Conservation (phyloP, 2,797 vertebrate genomes). For the Xyrichtys novacula region DNA sequence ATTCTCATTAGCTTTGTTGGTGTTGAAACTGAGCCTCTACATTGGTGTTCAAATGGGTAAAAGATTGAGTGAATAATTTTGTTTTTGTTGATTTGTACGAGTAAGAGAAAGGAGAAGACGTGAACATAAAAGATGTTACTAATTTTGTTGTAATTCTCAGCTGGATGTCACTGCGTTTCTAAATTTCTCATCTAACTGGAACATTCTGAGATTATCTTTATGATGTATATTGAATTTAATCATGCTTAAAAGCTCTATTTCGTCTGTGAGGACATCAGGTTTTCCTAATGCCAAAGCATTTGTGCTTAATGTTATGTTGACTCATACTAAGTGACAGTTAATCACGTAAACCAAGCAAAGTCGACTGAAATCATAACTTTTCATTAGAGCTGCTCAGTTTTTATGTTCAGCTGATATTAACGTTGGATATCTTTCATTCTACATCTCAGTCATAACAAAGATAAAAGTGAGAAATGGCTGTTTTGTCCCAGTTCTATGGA, state of each 20-base stretch:
- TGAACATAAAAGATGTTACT: neutral
- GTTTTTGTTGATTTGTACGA: neutral
- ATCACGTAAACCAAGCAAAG: conserved; percentile 31
- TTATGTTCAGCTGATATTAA: neutral
- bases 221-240: neutral
- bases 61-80: neutral
- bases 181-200: neutral
- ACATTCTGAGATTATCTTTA: neutral
- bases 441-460: conserved; percentile 31
- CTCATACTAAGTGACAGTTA: conserved; percentile 10
- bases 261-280: neutral
- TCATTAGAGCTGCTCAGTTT: conserved; percentile 1
- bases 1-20: neutral
- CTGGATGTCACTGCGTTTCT: neutral
- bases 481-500: conserved; percentile 16
- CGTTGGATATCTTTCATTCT: neutral
- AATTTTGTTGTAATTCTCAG: neutral
- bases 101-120: neutral
- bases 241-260: neutral
- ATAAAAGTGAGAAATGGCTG: conserved; percentile 9
- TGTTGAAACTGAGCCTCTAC: neutral
- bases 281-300: neutral
- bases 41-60: neutral
- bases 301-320: neutral
- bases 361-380: neutral